These are phyloP conservation scores for Epinotia nisella DNA, from an alignment of 2,888 invertebrate genomes.

Conservation along the genomic window DNA sequence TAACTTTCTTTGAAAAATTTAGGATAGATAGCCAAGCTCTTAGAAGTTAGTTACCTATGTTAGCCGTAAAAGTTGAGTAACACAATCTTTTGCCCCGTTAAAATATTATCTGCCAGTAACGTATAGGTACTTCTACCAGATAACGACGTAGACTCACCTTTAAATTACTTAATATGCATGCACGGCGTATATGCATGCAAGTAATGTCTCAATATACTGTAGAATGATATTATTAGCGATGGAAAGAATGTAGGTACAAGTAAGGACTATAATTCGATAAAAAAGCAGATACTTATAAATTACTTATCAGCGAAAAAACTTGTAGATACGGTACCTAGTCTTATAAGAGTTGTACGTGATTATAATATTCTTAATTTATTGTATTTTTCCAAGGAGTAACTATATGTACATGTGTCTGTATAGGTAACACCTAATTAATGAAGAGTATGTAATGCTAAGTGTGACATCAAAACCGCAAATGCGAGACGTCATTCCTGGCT, in stretches of 20 bases:
- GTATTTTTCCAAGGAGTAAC: not conserved
- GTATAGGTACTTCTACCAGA: not conserved
- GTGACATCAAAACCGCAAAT: not conserved
- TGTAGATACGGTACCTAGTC: not conserved
- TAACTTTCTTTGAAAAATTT: too few relatives aligned
- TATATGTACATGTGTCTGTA: not conserved
- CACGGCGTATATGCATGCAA: conserved; percentile 15
- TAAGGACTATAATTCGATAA: not conserved
- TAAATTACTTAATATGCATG: conserved; percentile 23
- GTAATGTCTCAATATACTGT: conserved; percentile 22
- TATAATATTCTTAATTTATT: too few relatives aligned
- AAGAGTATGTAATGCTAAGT: not conserved
- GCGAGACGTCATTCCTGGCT: conserved; percentile 7
- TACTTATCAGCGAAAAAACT: not conserved
- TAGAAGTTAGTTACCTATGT: too few relatives aligned
- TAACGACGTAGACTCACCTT: conserved; percentile 8
- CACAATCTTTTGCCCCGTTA: not conserved
- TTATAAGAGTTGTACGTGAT: too few relatives aligned
- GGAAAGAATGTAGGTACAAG: not conserved
- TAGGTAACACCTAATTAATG: not conserved
- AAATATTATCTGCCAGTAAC: not conserved
- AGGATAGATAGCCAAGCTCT: too few relatives aligned
- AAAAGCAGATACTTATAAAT: not conserved
- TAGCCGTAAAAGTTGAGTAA: too few relatives aligned
- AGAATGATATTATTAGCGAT: not conserved